phyloP scores from a whole-genome alignment of 1,140 invertebrate species.

The Lerema accius region DNA sequence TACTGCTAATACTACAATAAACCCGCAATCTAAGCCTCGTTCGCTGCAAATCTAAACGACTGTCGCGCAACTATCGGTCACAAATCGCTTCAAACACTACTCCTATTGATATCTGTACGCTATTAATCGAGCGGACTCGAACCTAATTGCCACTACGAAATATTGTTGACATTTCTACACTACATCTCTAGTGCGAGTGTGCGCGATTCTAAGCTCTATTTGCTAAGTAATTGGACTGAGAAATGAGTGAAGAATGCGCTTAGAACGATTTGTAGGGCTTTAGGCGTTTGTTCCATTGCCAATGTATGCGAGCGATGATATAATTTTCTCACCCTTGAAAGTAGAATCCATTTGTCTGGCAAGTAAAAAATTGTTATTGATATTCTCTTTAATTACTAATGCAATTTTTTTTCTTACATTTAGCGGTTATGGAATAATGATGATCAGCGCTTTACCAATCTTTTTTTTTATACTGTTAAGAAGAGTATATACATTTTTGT shows the following conservation, averaged over 20 bases:
- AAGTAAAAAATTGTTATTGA: not conserved
- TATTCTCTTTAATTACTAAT: no score
- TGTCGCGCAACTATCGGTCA: constrained; percentile 8
- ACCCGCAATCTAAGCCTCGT: not conserved
- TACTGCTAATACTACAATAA: no score
- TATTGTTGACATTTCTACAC: constrained; percentile 45
- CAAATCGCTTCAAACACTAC: constrained; percentile 21
- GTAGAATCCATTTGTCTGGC: not conserved
- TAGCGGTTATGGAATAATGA: no score
- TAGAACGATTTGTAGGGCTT: not conserved
- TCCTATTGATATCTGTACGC: constrained; percentile 19
- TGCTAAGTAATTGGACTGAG: constrained; percentile 1
- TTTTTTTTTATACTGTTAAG: no score
- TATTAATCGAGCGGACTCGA: constrained; percentile 24
- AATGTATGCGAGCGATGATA: constrained; percentile 18
- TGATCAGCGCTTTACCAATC: no score
- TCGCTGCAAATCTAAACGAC: constrained; percentile 8
- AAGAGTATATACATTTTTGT: no score
- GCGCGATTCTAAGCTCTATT: constrained; percentile 15
- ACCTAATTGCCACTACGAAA: constrained; percentile 40
- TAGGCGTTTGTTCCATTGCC: constrained; percentile 24
- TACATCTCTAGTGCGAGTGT: not conserved
- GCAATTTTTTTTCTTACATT: no score
- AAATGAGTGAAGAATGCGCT: constrained; percentile 1
- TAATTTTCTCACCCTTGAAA: constrained; percentile 11